Percentiles rank a stretch among this genome's conserved stretches.
These are phyloP conservation scores for Gadopsis marmoratus DNA, from an alignment of 2,797 vertebrate species.

Conservation along the genomic window DNA sequence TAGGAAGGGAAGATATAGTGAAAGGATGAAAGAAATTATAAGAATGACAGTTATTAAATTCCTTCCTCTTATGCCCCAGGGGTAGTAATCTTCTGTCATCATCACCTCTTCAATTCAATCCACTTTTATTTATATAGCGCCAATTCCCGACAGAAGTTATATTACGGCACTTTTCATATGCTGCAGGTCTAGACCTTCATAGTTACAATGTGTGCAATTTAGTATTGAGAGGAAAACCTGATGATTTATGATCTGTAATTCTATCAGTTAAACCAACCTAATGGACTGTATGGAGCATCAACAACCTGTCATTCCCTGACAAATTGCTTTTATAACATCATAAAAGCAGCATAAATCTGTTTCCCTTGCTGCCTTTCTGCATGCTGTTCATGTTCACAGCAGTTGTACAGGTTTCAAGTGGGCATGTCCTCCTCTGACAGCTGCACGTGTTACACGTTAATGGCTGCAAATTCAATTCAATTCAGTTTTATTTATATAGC, in stretches of 20 bases:
- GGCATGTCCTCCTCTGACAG: no score
- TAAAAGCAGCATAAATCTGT: background rate
- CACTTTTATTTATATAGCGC: no score
- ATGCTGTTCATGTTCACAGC: background rate
- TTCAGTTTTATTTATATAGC: no score
- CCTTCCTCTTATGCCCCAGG: conserved; percentile 26
- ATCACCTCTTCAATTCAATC: background rate
- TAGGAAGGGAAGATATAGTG: background rate
- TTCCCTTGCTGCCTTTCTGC: background rate
- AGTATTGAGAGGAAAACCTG: background rate
- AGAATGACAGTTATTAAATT: conserved; percentile 32
- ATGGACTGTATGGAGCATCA: conserved; percentile 23
- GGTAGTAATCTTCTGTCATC: conserved; percentile 3
- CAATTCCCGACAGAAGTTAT: no score
- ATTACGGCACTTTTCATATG: no score
- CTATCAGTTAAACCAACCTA: conserved; percentile 14
- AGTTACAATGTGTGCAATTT: conserved; percentile 14
- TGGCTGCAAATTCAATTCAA: no score
- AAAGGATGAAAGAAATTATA: conserved; percentile 25
- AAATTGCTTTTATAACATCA: conserved; percentile 21
- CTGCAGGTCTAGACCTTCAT: background rate
- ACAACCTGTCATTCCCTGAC: conserved; percentile 11
- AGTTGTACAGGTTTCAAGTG: background rate
- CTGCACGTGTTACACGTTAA: background rate
- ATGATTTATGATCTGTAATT: conserved; percentile 24